Evolutionary conservation across 2,888 invertebrate species (phyloP).

Genomic region (Azorinus chamasolen): DNA sequence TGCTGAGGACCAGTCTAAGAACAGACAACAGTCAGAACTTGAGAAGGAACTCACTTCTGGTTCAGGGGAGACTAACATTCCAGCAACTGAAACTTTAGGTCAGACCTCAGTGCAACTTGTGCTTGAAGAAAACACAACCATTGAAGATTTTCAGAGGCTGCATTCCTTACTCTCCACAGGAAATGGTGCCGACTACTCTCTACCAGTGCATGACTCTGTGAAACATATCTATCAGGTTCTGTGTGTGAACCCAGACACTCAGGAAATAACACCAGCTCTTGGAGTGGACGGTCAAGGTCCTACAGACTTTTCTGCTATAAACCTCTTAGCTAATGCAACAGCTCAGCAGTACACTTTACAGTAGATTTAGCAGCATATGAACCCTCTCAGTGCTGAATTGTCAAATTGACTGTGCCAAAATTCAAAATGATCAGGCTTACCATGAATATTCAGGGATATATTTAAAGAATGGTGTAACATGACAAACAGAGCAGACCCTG

Average conservation of each 20-base stretch:
- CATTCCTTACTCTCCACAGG: conserved; percentile 29
- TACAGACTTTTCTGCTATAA: conserved; percentile 25
- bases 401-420: too few relatives aligned
- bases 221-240: conserved; percentile 55
- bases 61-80: background rate
- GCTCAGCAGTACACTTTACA: conserved; percentile 18
- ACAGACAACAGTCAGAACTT: conserved; percentile 26
- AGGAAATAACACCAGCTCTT: conserved; percentile 59
- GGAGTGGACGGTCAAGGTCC: conserved; percentile 24
- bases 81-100: conserved; percentile 23
- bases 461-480: too few relatives aligned
- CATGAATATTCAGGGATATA: too few relatives aligned
- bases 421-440: too few relatives aligned
- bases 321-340: conserved; percentile 32
- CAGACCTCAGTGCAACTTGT: conserved; percentile 44
- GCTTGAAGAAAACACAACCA: conserved; percentile 35
- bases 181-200: conserved; percentile 6
- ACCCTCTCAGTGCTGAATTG: too few relatives aligned
- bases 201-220: conserved; percentile 6
- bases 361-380: too few relatives aligned
- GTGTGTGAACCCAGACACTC: conserved; percentile 58
- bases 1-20: conserved; percentile 20
- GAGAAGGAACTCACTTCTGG: conserved; percentile 29
- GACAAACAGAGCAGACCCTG: too few relatives aligned
- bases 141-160: conserved; percentile 46